Evolutionary conservation across 2,888 invertebrate species (phyloP).

Genomic region (Hirtodrosophila cameraria): DNA sequence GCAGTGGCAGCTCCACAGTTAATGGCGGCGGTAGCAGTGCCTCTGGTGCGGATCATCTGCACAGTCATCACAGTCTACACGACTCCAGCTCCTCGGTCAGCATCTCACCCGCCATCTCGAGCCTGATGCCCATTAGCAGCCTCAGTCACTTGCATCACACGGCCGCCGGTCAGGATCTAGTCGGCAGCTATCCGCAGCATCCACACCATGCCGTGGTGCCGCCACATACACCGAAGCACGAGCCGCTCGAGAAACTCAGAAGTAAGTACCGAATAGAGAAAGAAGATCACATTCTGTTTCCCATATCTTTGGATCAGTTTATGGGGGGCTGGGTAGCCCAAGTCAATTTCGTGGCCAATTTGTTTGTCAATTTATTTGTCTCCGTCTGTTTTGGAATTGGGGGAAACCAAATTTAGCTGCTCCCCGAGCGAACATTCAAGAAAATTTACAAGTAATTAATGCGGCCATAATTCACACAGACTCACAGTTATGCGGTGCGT

Average conservation of each 20-base stretch:
- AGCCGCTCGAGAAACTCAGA: conserved; percentile 90
- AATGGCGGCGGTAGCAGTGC: conserved; percentile 78
- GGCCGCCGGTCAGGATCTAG: conserved; percentile 84
- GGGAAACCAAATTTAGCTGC: conserved; percentile 15
- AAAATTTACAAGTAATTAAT: conserved; percentile 82
- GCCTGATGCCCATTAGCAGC: conserved; percentile 85
- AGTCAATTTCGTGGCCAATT: conserved; percentile 75
- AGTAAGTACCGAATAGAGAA: conserved; percentile 85
- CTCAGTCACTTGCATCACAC: conserved; percentile 84
- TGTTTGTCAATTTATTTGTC: conserved; percentile 67
- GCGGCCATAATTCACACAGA: conserved; percentile 75
- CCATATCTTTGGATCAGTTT: conserved; percentile 22
- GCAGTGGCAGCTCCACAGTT: conserved; percentile 81
- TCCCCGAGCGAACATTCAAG: conserved; percentile 55
- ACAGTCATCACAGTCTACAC: conserved; percentile 85
- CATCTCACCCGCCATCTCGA: conserved; percentile 86
- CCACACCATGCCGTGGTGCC: conserved; percentile 86
- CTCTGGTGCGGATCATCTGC: conserved; percentile 80
- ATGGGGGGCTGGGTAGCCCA: conserved; percentile 37
- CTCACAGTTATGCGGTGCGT: conserved; percentile 44
- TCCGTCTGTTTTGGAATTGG: conserved; percentile 24
- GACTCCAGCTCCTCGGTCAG: conserved; percentile 86
- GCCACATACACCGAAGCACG: conserved; percentile 86
- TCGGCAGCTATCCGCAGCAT: conserved; percentile 85
- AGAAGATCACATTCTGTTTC: conserved; percentile 12